Evolutionary conservation across 2,113 vertebrate species (phyloP).

Genomic region (Nyctibius bracteatus): DNA sequence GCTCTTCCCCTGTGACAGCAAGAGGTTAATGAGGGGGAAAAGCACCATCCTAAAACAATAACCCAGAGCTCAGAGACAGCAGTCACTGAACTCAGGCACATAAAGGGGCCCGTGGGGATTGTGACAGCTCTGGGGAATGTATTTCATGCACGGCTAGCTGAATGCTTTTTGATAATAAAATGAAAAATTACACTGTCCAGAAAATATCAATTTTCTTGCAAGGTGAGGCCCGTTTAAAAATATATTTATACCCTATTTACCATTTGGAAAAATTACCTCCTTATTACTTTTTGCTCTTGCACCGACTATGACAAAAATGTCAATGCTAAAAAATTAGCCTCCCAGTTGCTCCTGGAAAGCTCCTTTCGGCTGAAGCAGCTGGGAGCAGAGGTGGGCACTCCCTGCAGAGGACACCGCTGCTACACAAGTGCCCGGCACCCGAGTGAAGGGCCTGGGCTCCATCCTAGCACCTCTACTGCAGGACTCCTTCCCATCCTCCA

Average conservation of each 20-base stretch:
- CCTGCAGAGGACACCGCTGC: background rate
- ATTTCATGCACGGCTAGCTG: slow-evolving; percentile 46
- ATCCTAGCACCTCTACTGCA: background rate
- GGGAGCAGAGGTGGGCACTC: background rate
- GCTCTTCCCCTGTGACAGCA: background rate
- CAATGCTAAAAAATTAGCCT: slow-evolving; percentile 41
- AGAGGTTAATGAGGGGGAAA: slow-evolving; percentile 57
- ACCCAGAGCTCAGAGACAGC: slow-evolving; percentile 36
- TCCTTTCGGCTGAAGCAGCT: background rate
- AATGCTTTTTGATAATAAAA: slow-evolving; percentile 62
- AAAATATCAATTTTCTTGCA: slow-evolving; percentile 64
- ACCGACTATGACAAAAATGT: slow-evolving; percentile 54
- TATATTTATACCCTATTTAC: slow-evolving; percentile 60
- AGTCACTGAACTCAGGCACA: slow-evolving; percentile 39
- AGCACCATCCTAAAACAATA: slow-evolving; percentile 58
- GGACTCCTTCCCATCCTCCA: background rate
- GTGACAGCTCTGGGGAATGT: slow-evolving; percentile 61
- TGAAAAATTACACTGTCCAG: slow-evolving; percentile 58
- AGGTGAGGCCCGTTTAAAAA: slow-evolving; percentile 50
- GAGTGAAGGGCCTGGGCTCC: background rate
- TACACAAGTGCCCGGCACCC: fast-evolving
- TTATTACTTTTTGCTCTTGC: slow-evolving; percentile 49
- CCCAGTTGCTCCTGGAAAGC: slow-evolving; percentile 8
- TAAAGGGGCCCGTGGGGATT: slow-evolving; percentile 54
- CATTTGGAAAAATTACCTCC: slow-evolving; percentile 59